Evolutionary conservation across 2,888 invertebrate species (phyloP).

Genomic region (Hylaea fasciaria): DNA sequence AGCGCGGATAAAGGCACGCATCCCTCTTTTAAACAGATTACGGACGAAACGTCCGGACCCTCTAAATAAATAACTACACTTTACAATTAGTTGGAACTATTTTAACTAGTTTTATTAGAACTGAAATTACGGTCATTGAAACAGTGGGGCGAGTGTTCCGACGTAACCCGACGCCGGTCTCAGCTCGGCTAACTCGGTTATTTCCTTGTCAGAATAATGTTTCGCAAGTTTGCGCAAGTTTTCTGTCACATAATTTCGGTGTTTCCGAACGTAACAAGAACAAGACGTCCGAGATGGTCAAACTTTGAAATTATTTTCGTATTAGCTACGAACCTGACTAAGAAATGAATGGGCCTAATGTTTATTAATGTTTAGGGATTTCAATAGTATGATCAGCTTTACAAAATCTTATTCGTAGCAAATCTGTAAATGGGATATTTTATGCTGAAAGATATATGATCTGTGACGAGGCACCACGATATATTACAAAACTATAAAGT

Average conservation of each 20-base stretch:
- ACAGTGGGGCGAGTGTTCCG: constrained; percentile 18
- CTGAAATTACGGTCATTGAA: constrained; percentile 18
- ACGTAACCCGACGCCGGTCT: constrained; percentile 24
- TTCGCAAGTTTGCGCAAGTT: constrained; percentile 17
- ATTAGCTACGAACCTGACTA: background rate
- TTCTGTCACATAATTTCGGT: constrained; percentile 31
- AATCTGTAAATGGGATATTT: too few species aligned
- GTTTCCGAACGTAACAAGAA: constrained; percentile 16
- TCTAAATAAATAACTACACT: constrained; percentile 38
- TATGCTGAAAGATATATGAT: too few species aligned
- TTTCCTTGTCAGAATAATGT: constrained; percentile 17
- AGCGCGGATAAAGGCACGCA: constrained; percentile 11
- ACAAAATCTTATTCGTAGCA: too few species aligned
- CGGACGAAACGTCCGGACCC: constrained; percentile 13
- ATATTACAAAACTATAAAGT: too few species aligned
- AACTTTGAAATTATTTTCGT: constrained; percentile 2
- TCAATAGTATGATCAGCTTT: too few species aligned
- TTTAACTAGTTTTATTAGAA: constrained; percentile 38
- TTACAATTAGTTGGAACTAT: constrained; percentile 32
- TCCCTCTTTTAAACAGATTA: constrained; percentile 30
- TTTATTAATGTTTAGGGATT: too few species aligned
- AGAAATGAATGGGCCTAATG: too few species aligned
- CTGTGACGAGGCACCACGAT: too few species aligned
- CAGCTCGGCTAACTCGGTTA: constrained; percentile 29
- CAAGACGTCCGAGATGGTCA: constrained; percentile 14